phyloP scores from a whole-genome alignment of 2,888 invertebrate species.

The Paralinhomoeus sp. region DNA sequence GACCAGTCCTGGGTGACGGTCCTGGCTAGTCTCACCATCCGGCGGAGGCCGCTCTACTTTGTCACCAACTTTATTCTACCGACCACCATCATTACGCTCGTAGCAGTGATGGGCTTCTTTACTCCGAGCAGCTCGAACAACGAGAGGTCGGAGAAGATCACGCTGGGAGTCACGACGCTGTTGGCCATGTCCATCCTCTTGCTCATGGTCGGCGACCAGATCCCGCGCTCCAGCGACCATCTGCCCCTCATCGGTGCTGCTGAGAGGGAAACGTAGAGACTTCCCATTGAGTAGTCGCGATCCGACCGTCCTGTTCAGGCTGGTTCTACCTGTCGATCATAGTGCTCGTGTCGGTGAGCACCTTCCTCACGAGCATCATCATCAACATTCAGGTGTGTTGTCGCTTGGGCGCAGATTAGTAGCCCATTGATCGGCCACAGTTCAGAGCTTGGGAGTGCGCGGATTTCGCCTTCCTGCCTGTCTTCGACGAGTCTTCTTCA shows the following conservation, averaged over 20 bases:
- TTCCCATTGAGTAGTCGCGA: no score
- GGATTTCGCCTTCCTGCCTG: no score
- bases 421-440: no score
- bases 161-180: constrained; percentile 20
- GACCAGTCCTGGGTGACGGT: not conserved
- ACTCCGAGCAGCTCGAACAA: constrained; percentile 28
- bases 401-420: no score
- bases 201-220: constrained; percentile 31
- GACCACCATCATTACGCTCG: constrained; percentile 28
- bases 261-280: no score
- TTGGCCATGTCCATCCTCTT: constrained; percentile 29
- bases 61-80: constrained; percentile 27
- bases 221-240: constrained; percentile 32
- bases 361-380: constrained; percentile 31
- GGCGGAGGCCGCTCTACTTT: constrained; percentile 3
- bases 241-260: constrained; percentile 32
- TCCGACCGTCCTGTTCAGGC: constrained; percentile 19
- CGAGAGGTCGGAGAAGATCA: constrained; percentile 23
- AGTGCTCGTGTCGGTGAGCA: constrained; percentile 31
- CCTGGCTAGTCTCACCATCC: constrained; percentile 1
- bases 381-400: constrained; percentile 29
- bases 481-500: no score
- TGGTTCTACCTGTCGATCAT: constrained; percentile 33
- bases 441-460: no score
- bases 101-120: constrained; percentile 30